Evolutionary conservation across 2,113 vertebrate genomes (phyloP).

Genomic region (Scophthalmus maximus): DNA sequence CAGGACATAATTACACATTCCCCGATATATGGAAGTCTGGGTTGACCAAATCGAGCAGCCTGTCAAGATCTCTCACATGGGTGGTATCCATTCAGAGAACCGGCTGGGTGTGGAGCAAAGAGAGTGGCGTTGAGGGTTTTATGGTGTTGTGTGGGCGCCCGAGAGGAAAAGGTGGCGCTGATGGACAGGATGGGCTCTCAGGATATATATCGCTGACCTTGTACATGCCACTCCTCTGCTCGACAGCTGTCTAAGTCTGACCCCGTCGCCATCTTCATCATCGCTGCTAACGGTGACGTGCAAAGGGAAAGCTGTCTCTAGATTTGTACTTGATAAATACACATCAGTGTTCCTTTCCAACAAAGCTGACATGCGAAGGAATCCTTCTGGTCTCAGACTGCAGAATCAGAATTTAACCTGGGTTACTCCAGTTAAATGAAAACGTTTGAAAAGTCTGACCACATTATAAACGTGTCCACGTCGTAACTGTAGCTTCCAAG

Average conservation of each 20-base stretch:
- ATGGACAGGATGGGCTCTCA: constrained; percentile 59
- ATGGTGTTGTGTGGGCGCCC: constrained; percentile 47
- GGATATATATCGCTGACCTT: constrained; percentile 46
- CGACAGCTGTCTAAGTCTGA: background rate
- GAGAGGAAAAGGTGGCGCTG: constrained; percentile 38
- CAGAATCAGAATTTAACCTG: background rate
- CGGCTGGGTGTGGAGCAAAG: constrained; percentile 51
- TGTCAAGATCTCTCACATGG: background rate
- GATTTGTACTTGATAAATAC: background rate
- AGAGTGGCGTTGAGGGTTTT: constrained; percentile 56
- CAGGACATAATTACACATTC: background rate
- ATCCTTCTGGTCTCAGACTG: background rate
- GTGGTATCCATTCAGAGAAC: constrained; percentile 31
- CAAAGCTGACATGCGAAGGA: background rate
- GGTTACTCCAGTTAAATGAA: background rate
- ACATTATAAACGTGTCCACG: background rate
- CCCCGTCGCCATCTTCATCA: constrained; percentile 1
- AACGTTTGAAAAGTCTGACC: background rate
- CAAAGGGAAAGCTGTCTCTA: background rate
- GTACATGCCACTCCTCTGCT: constrained; percentile 43
- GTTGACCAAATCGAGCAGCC: background rate
- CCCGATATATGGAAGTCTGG: background rate
- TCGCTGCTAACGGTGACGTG: background rate
- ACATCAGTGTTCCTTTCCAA: background rate
- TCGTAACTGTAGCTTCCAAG: background rate